phyloP scores from a whole-genome alignment of 2,113 vertebrate genomes.

The Hemiscyllium ocellatum region DNA sequence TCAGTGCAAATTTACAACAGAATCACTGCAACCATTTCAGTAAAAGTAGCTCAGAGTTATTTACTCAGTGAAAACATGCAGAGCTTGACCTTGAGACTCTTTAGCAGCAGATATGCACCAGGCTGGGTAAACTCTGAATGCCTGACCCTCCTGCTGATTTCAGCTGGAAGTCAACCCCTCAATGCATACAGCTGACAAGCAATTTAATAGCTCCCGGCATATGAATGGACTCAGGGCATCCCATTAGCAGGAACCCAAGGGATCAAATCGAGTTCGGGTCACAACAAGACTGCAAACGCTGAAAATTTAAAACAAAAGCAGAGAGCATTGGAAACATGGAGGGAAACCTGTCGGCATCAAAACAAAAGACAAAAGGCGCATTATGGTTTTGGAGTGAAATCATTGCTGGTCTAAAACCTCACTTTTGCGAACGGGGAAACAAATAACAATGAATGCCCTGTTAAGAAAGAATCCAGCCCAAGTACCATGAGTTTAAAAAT shows the following conservation, averaged over 20 bases:
- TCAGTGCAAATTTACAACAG: not conserved
- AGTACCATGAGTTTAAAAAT: not conserved
- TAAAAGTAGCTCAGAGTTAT: not conserved
- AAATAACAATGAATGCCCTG: not conserved
- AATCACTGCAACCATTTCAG: not conserved
- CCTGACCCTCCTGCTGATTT: constrained; percentile 31
- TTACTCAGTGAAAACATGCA: not conserved
- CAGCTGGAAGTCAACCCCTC: constrained; percentile 23
- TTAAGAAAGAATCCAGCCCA: not conserved
- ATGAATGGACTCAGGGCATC: not conserved
- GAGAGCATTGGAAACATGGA: not conserved
- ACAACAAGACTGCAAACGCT: not conserved
- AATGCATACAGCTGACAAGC: not conserved
- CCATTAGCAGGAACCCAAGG: not conserved
- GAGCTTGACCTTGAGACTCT: not conserved
- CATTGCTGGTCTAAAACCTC: not conserved
- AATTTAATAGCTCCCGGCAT: constrained; percentile 14
- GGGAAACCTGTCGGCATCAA: not conserved
- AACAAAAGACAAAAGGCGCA: constrained; percentile 11
- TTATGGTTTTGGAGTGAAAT: not conserved
- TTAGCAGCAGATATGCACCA: not conserved
- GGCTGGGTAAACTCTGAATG: not conserved
- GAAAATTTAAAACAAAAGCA: not conserved
- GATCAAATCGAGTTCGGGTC: constrained; percentile 15
- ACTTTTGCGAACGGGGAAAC: not conserved